A percentile compares a stretch with the other conserved stretches of the same genome.
phyloP scores from a whole-genome alignment of 2,797 vertebrate species.

The Artibeus lituratus region DNA sequence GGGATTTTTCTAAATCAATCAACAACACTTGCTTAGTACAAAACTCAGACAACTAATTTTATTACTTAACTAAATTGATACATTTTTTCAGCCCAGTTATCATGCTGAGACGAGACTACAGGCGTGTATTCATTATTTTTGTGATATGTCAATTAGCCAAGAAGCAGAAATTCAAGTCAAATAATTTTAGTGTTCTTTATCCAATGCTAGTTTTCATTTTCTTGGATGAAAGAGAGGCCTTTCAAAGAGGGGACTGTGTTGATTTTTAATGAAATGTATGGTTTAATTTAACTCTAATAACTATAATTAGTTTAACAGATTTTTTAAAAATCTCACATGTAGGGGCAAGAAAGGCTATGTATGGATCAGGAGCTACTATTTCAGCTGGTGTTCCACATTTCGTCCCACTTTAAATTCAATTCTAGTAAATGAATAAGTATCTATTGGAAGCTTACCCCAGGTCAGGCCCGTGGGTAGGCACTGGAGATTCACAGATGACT shows the following conservation, averaged over 20 bases:
- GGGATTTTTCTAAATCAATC: background rate
- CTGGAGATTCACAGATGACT: background rate
- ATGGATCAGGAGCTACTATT: background rate
- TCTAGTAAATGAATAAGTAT: background rate
- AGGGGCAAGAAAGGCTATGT: background rate
- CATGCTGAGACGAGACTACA: background rate
- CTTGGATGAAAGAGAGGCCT: background rate
- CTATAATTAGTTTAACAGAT: background rate
- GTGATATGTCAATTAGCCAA: background rate
- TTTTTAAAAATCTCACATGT: background rate
- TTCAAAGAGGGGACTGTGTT: background rate
- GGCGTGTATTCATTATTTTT: background rate
- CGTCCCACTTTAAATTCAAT: background rate
- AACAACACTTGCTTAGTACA: background rate
- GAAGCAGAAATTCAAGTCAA: background rate
- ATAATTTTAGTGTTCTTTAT: background rate
- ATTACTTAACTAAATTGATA: background rate
- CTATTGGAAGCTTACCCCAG: background rate
- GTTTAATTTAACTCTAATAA: background rate
- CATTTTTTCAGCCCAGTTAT: conserved; percentile 12
- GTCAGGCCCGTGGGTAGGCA: background rate
- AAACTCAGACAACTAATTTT: background rate
- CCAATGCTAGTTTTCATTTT: background rate
- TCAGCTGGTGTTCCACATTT: background rate
- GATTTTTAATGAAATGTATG: background rate